Evolutionary conservation across 2,888 invertebrate species (phyloP), one percentile per base, ranked within the genome.

Genomic region (Heteromyza rotundicornis): DNA sequence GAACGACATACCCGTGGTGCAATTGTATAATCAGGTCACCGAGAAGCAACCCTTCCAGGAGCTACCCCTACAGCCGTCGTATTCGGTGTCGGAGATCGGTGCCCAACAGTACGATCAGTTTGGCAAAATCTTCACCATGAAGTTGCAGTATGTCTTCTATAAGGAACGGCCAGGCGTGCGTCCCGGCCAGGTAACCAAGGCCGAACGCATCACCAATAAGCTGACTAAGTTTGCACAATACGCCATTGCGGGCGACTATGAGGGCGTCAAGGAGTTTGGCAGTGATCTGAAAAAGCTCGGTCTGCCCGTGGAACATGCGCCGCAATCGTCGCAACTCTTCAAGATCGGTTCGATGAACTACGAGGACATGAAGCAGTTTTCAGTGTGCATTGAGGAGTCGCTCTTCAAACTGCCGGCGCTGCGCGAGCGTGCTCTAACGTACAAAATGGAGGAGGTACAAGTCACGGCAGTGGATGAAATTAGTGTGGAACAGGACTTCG

Each of bases 41-140:
- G 95, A 96, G 79, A 93, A 92, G 81, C 94, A 96, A 81, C 93
- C 96, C 0, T 94, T 97, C 84, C 96, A 98, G 84, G 98, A 98
- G 85, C 85, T 98, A 69, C 96, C 96, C 0, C 85, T 97, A 68
- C 94, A 96, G 82, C 92, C 96, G 1, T 96, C 95, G 81, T 98
- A 98, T 84, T 96, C 96, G 1, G 92, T 97, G 51, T 97, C 96
- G 2, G 96, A 96, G 65, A 91, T 96, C 53, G 93, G 92, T 55
- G 94, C 96, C 35, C 99, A 99, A 84, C 98, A 98, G 82, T 98
- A 95, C 81, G 99, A 99, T 84, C 95, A 97, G 82, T 99, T 93
- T 82, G 98, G 98, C 27, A 99, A 99, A 86, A 98, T 99, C 73
- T 98, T 99, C 85, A 99, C 99, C 0, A 89, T 98, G 60, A 98